A percentile compares a stretch with the other conserved stretches of the same genome.
phyloP scores from a whole-genome alignment of 2,797 vertebrate genomes.

The Chelmon rostratus region DNA sequence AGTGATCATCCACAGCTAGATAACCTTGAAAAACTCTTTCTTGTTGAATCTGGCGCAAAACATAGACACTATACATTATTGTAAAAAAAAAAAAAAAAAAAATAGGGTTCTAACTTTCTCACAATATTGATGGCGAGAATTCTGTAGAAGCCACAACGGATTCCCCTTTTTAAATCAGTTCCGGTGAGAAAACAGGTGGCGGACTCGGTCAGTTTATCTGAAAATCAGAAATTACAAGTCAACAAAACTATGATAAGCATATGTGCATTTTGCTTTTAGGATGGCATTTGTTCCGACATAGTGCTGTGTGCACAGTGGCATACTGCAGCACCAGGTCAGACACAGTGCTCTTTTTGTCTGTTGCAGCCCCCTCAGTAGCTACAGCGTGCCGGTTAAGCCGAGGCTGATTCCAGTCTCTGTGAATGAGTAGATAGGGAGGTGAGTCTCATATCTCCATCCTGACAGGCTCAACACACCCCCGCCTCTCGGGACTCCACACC shows the following conservation, averaged over 20 bases:
- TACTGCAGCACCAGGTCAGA: constrained; percentile 50
- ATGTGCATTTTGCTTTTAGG: not conserved
- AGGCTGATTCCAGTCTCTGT: constrained; percentile 69
- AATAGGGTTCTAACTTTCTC: not conserved
- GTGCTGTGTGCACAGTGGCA: not conserved
- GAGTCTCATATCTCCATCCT: constrained; percentile 78
- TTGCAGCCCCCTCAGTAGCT: constrained; percentile 59
- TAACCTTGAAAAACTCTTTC: not conserved
- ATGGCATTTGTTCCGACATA: constrained; percentile 19
- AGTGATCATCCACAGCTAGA: not conserved
- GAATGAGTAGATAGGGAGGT: constrained; percentile 75
- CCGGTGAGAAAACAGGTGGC: not conserved
- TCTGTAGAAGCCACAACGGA: not conserved
- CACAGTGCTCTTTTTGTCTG: constrained; percentile 41
- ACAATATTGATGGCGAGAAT: not conserved
- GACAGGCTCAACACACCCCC: constrained; percentile 74
- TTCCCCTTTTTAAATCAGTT: not conserved
- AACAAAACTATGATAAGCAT: not conserved
- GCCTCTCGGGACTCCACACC: constrained; percentile 73
- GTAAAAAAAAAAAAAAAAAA: too few relatives aligned
- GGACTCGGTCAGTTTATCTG: not conserved
- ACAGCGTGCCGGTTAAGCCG: constrained; percentile 55
- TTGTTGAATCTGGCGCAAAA: not conserved
- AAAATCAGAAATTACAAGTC: not conserved
- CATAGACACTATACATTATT: not conserved